phyloP scores from a whole-genome alignment of 2,113 vertebrate genomes.

The Indri indri region DNA sequence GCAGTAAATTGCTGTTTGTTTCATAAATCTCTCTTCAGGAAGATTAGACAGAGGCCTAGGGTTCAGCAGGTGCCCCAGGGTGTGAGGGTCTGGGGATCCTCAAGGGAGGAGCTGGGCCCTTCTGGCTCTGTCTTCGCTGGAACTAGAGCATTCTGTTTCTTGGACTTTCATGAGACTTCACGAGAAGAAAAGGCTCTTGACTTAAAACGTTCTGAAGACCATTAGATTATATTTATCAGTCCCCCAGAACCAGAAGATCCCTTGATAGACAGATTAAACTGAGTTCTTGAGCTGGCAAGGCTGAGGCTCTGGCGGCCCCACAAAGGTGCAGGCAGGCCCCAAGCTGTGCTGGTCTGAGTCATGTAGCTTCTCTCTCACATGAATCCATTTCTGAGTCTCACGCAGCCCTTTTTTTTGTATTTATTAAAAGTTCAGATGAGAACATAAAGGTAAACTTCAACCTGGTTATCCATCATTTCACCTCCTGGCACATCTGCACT shows the following conservation, averaged over 20 bases:
- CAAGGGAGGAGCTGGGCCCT: background rate
- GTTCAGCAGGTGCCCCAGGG: background rate
- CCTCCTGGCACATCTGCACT: too few relatives aligned
- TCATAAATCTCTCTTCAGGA: background rate
- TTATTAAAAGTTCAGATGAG: slow-evolving; percentile 36
- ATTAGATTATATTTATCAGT: background rate
- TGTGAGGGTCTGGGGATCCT: accelerated
- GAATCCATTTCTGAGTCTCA: background rate
- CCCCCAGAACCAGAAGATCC: background rate
- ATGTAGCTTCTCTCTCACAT: background rate
- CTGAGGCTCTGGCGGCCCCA: background rate
- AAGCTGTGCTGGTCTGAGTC: background rate
- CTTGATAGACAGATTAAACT: background rate
- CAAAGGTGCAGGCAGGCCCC: background rate
- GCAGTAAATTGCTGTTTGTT: background rate
- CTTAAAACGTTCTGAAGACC: background rate
- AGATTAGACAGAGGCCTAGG: background rate
- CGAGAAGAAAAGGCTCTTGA: background rate
- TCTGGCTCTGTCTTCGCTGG: accelerated
- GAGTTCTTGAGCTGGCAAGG: background rate
- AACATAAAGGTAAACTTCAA: background rate
- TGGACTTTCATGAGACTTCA: background rate
- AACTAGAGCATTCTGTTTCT: background rate
- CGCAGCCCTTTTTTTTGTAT: background rate
- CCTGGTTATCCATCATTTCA: background rate